These are phyloP conservation scores for Lophochroa leadbeateri DNA, from an alignment of 2,113 vertebrate genomes.

Conservation along the genomic window DNA sequence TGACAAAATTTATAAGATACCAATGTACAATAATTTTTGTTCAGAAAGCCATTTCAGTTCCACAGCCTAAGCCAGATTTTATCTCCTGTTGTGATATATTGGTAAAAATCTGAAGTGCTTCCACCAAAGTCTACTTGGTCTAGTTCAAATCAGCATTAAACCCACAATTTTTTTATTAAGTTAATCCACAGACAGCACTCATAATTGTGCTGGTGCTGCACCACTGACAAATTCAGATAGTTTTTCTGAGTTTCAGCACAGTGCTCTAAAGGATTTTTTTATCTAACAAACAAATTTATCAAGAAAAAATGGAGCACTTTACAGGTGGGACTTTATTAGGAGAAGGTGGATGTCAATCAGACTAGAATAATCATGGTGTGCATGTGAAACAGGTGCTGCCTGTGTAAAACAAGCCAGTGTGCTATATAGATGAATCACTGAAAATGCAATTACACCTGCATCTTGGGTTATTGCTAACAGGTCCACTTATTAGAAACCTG, in stretches of 20 bases:
- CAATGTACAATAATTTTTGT: not conserved
- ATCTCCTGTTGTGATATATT: not conserved
- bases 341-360: conserved; percentile 70
- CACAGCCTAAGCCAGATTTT: not conserved
- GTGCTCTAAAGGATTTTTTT: not conserved
- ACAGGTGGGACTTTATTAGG: conserved; percentile 48
- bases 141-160: not conserved
- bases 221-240: not conserved
- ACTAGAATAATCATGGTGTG: conserved; percentile 37
- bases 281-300: conserved; percentile 6
- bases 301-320: conserved; percentile 18
- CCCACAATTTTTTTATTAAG: not conserved
- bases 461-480: conserved; percentile 47
- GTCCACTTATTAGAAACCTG: not conserved
- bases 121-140: not conserved
- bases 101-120: not conserved
- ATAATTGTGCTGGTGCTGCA: not conserved
- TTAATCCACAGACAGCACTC: not conserved
- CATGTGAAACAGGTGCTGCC: conserved; percentile 64
- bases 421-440: conserved; percentile 62
- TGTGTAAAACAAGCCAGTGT: conserved; percentile 60
- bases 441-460: conserved; percentile 62
- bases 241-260: not conserved
- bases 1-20: not conserved
- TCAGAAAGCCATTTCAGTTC: not conserved